Conservation (phyloP, 1,140 invertebrate species). For the Drosophila sturtevanti region DNA sequence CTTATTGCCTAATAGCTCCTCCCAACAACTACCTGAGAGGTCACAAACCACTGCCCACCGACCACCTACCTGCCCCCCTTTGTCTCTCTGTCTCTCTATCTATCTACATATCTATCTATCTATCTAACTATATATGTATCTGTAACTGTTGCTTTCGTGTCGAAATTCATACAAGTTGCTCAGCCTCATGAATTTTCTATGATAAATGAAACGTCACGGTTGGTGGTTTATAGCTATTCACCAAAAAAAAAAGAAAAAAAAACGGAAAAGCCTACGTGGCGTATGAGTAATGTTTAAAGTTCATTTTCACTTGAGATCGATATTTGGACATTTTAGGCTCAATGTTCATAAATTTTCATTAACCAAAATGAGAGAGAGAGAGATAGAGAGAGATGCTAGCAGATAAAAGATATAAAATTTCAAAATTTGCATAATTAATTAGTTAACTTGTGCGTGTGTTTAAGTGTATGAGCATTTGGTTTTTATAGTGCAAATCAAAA, state of each 20-base stretch:
- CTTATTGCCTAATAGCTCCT: constrained; percentile 16
- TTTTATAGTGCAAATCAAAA: constrained; percentile 78
- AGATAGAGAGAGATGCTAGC: constrained; percentile 41
- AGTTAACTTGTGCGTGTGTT: constrained; percentile 46
- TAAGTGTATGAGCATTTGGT: constrained; percentile 38
- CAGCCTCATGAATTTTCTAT: constrained; percentile 76
- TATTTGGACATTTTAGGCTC: constrained; percentile 28
- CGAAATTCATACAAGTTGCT: constrained; percentile 38
- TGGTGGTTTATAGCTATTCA: constrained; percentile 67
- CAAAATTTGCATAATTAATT: constrained; percentile 78
- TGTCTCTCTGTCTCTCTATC: neutral
- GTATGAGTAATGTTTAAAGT: constrained; percentile 67
- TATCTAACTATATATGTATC: neutral
- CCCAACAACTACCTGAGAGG: constrained; percentile 43
- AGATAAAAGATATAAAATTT: constrained; percentile 51
- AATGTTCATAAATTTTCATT: constrained; percentile 36
- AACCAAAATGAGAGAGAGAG: constrained; percentile 14
- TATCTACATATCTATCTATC: neutral
- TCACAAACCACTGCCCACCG: constrained; percentile 15
- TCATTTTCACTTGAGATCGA: constrained; percentile 1
- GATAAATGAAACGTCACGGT: constrained; percentile 76
- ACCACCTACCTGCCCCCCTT: neutral
- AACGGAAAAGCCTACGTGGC: constrained; percentile 53
- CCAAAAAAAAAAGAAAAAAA: constrained; percentile 34
- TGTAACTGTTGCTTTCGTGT: constrained; percentile 24